Base-by-base conservation (phyloP, 2,797 vertebrate species). In the Euthynnus affinis region DNA sequence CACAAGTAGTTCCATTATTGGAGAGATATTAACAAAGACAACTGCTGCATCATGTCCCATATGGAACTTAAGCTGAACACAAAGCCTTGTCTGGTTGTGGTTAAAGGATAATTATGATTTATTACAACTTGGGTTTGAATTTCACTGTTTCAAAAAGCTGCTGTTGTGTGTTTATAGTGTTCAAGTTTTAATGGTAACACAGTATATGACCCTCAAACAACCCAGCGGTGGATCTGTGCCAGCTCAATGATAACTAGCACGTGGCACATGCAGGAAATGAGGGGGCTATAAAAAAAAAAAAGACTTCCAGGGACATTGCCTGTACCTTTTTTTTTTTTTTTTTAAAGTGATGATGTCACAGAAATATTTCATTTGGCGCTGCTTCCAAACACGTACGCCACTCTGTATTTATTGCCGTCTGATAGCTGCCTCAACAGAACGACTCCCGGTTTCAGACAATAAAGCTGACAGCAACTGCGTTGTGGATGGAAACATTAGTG, bases 181-280 rank as follows among this genome's bases (percentile, higher is more conserved):
- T 53, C 2, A 0, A 5, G 20, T 17, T 49, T 12, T 1, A 32
- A 29, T 49, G 55, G 5, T 6, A 29, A 3, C 12, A 1, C 12
- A 40, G 37, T 12, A 27, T 29, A 27, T 59, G 73, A 46, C 71
- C 58, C 48, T 64, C 22, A 14, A 37, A 67, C 40, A 2, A 0
- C 2, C n/a, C 42, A 3, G 1, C 25, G 14, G 7, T 68, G 73
- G 72, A 23, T 18, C 37, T 9, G 42, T 58, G 61, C 79, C 68
- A 80, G 4, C 44, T 27, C 32, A 68, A 52, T 22, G 40, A 80
- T 64, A 25, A 44, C 4, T 29, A 15, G 76, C 74, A 44, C 14
- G n/a, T 78, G 67, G 58, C 42, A 61, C 14, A 32, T 32, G 29
- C 55, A 81, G 83, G 76, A 85, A 87, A 69, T 63, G 18, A 20